These are phyloP conservation scores for Campaea margaritaria DNA, from an alignment of 2,888 invertebrate genomes.

Conservation along the genomic window DNA sequence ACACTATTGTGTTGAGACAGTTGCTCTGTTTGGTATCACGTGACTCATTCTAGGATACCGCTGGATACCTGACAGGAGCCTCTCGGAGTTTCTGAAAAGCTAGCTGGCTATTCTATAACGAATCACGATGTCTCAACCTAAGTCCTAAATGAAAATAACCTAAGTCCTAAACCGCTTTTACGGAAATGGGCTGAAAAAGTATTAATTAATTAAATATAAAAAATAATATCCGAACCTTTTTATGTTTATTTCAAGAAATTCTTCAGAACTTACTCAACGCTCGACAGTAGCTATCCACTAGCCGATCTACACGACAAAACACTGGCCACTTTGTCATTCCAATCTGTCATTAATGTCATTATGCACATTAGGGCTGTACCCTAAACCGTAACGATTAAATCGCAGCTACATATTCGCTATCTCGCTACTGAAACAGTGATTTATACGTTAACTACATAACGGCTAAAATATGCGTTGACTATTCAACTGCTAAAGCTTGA, in stretches of 20 bases:
- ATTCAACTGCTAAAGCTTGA: constrained; percentile 20
- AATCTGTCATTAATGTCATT: constrained; percentile 33
- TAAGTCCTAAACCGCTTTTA: too few relatives aligned
- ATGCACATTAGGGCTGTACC: constrained; percentile 36
- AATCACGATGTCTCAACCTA: too few relatives aligned
- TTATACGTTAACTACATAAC: constrained; percentile 29
- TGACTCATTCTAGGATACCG: too few relatives aligned
- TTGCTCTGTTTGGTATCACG: too few relatives aligned
- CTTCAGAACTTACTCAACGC: neutral
- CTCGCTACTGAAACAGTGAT: constrained; percentile 35
- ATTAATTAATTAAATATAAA: too few relatives aligned
- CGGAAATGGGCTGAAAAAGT: too few relatives aligned
- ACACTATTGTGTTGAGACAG: neutral
- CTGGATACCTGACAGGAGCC: too few relatives aligned
- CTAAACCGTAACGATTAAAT: constrained; percentile 32
- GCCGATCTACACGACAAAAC: constrained; percentile 3
- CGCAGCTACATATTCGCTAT: constrained; percentile 13
- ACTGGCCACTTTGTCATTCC: constrained; percentile 36
- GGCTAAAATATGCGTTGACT: constrained; percentile 27
- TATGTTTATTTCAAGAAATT: neutral
- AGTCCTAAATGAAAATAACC: too few relatives aligned
- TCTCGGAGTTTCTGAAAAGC: too few relatives aligned
- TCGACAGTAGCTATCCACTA: neutral
- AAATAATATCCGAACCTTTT: neutral
- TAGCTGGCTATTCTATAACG: too few relatives aligned